phyloP scores from a whole-genome alignment of 2,113 vertebrate species.

The Pseudopodoces humilis region DNA sequence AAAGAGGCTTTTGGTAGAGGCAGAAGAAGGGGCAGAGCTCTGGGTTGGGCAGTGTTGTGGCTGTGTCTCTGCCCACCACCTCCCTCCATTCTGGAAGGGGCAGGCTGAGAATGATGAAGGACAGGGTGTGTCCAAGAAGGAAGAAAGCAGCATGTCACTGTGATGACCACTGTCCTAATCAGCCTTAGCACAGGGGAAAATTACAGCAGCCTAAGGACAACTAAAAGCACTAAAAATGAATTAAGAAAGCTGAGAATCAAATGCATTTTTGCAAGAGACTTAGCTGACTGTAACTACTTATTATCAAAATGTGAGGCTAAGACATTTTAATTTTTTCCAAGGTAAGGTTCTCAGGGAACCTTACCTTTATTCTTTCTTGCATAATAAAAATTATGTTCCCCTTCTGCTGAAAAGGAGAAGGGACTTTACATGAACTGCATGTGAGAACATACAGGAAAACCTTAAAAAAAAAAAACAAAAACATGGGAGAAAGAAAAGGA shows the following conservation, averaged over 20 bases:
- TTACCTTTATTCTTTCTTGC: background rate
- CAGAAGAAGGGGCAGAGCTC: background rate
- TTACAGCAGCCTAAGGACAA: background rate
- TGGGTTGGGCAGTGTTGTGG: background rate
- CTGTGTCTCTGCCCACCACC: background rate
- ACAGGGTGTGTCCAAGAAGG: accelerated
- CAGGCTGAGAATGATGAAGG: background rate
- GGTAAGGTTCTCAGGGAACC: background rate
- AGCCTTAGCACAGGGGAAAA: background rate
- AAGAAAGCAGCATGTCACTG: background rate
- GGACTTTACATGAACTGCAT: background rate
- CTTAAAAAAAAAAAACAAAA: background rate
- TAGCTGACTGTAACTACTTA: background rate
- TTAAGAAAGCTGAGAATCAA: background rate
- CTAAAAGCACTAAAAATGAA: background rate
- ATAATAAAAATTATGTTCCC: background rate
- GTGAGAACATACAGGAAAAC: background rate
- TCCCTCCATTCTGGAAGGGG: background rate
- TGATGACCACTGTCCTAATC: background rate
- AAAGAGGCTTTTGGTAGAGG: background rate
- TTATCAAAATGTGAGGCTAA: background rate
- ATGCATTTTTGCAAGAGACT: background rate
- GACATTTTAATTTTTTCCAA: background rate
- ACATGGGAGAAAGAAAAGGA: background rate
- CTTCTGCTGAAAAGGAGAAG: background rate